Evolutionary conservation across 2,113 vertebrate genomes (phyloP).

Genomic region (Columba janthina): DNA sequence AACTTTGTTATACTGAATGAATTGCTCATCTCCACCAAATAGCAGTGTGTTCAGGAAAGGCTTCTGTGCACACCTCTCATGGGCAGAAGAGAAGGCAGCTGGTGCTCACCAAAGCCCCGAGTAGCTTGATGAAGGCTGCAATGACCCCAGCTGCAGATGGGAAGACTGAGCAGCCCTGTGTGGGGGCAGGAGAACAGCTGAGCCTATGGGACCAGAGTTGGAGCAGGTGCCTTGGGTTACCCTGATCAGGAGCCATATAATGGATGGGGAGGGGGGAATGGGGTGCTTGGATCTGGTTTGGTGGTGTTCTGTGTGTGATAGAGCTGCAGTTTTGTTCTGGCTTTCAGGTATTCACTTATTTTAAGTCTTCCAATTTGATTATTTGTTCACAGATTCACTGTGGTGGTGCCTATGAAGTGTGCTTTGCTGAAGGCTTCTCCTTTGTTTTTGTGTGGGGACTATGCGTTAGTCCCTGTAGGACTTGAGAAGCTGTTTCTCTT

Average conservation of each 20-base stretch:
- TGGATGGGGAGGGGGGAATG: accelerated
- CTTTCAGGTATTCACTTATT: background rate
- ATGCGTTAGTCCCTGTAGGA: background rate
- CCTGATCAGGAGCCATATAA: background rate
- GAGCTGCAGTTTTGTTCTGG: accelerated
- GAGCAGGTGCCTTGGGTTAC: background rate
- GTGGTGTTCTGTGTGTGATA: accelerated
- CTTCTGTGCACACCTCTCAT: background rate
- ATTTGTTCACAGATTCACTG: accelerated
- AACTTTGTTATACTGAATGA: background rate
- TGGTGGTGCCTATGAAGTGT: accelerated
- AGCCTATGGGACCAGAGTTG: background rate
- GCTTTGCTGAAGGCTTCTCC: background rate
- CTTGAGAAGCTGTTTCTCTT: background rate
- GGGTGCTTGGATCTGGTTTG: accelerated
- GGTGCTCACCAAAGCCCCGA: background rate
- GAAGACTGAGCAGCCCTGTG: background rate
- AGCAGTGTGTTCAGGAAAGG: background rate
- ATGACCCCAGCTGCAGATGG: background rate
- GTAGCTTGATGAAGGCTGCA: accelerated
- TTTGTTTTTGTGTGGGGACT: accelerated
- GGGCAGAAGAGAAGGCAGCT: too few relatives aligned
- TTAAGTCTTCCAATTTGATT: accelerated
- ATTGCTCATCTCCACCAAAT: accelerated
- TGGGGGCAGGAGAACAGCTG: background rate